Percentiles rank a stretch among this genome's conserved stretches.
Conservation (phyloP, 2,888 invertebrate species). For the Itoplectis maculator region DNA sequence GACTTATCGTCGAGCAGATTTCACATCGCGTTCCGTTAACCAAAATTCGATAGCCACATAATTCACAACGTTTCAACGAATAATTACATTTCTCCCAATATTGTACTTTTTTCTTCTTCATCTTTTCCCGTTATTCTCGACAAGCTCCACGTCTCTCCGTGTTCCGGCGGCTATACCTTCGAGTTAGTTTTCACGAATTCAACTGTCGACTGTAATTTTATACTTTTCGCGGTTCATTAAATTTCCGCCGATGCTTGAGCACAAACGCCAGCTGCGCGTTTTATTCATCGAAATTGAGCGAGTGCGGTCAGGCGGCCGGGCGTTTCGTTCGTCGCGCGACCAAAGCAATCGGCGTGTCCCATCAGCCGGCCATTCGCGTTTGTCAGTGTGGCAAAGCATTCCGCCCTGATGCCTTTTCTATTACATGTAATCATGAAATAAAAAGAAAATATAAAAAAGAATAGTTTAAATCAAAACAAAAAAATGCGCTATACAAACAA, state of each 20-base stretch:
- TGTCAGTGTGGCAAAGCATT: background rate
- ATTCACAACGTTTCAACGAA: background rate
- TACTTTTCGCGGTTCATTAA: slow-evolving; percentile 11
- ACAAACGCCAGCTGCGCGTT: background rate
- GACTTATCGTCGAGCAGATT: background rate
- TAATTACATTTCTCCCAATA: background rate
- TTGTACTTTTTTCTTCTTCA: background rate
- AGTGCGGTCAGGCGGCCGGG: slow-evolving; percentile 13
- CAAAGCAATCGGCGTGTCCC: background rate
- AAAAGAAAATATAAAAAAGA: no score
- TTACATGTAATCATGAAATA: no score
- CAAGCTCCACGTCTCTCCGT: background rate
- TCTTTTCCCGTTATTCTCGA: background rate
- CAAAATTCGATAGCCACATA: background rate
- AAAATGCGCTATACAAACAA: no score
- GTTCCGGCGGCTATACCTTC: background rate
- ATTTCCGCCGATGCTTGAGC: background rate
- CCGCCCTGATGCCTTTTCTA: no score
- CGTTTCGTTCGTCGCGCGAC: background rate
- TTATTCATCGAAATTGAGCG: background rate
- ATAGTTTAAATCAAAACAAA: no score
- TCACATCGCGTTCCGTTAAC: background rate
- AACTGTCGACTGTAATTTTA: slow-evolving; percentile 25
- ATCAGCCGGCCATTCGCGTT: background rate
- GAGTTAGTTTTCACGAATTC: background rate